A percentile compares a stretch with the other conserved stretches of the same genome.
Conservation (phyloP, 2,888 invertebrate genomes). For the Mycalesis mineus region DNA sequence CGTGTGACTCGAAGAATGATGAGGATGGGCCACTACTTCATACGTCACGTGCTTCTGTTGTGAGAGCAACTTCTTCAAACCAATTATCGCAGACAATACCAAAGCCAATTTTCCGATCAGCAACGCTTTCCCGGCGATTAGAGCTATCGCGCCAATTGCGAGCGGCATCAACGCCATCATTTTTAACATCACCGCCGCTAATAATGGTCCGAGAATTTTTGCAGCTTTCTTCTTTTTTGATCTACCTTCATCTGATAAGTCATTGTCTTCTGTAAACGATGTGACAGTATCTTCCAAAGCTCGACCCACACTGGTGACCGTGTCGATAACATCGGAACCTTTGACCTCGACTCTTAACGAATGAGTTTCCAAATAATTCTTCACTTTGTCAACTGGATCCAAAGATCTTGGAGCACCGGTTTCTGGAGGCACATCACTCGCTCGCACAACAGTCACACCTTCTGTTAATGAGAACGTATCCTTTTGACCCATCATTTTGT, state of each 20-base stretch:
- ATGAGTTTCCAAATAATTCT: constrained; percentile 87
- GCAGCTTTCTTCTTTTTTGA: constrained; percentile 90
- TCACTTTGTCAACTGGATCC: constrained; percentile 83
- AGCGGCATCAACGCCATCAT: constrained; percentile 88
- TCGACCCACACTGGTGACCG: constrained; percentile 87
- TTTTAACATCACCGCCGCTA: constrained; percentile 86
- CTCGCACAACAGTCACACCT: constrained; percentile 90
- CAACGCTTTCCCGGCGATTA: constrained; percentile 91
- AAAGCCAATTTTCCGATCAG: constrained; percentile 91
- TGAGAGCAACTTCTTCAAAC: constrained; percentile 88
- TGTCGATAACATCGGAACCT: constrained; percentile 89
- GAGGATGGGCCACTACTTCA: constrained; percentile 91
- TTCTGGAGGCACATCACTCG: constrained; percentile 82
- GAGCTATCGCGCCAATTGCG: constrained; percentile 87
- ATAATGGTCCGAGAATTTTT: constrained; percentile 86
- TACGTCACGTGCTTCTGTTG: constrained; percentile 92
- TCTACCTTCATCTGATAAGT: constrained; percentile 82
- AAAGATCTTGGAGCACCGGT: constrained; percentile 88
- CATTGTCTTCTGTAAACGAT: constrained; percentile 79
- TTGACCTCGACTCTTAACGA: constrained; percentile 90
- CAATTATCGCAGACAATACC: constrained; percentile 89
- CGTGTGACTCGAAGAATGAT: constrained; percentile 83
- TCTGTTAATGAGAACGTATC: constrained; percentile 88
- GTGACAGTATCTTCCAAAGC: constrained; percentile 86
- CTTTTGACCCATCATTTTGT: constrained; percentile 89